phyloP scores from a whole-genome alignment of 2,797 vertebrate genomes.

The Gymnopithys bicolor region DNA sequence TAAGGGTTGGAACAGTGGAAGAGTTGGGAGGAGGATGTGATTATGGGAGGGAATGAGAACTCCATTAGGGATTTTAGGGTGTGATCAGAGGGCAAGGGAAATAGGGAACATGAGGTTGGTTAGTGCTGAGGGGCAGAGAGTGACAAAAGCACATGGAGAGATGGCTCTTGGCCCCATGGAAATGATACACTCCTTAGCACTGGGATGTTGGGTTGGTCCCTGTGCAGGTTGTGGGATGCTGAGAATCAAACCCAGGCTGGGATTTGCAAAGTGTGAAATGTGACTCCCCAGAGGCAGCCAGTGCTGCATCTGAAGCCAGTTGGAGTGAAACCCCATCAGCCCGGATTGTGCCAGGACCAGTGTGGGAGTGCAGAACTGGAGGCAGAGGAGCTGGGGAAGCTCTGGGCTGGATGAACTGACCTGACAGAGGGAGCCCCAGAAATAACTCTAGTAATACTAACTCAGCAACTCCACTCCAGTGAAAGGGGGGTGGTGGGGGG shows the following conservation, averaged over 20 bases:
- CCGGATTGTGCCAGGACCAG: background rate
- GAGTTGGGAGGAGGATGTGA: background rate
- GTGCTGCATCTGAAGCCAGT: background rate
- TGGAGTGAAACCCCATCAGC: background rate
- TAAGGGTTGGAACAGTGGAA: background rate
- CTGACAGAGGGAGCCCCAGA: background rate
- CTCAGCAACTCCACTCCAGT: background rate
- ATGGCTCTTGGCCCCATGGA: background rate
- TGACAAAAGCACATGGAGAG: background rate
- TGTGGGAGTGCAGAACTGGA: background rate
- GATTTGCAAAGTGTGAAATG: background rate
- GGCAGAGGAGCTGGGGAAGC: background rate
- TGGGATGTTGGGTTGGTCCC: background rate
- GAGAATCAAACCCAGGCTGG: background rate
- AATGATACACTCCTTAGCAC: fast-evolving
- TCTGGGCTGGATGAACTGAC: background rate
- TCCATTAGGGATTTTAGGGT: background rate
- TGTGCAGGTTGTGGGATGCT: background rate
- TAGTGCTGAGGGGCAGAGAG: background rate
- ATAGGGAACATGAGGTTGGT: background rate
- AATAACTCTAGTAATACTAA: background rate
- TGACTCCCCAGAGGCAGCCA: background rate
- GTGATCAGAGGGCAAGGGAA: background rate
- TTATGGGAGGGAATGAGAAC: background rate
- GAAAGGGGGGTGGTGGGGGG: background rate